Conservation (phyloP, 2,888 invertebrate species). For the Tenthredo scrophulariae region DNA sequence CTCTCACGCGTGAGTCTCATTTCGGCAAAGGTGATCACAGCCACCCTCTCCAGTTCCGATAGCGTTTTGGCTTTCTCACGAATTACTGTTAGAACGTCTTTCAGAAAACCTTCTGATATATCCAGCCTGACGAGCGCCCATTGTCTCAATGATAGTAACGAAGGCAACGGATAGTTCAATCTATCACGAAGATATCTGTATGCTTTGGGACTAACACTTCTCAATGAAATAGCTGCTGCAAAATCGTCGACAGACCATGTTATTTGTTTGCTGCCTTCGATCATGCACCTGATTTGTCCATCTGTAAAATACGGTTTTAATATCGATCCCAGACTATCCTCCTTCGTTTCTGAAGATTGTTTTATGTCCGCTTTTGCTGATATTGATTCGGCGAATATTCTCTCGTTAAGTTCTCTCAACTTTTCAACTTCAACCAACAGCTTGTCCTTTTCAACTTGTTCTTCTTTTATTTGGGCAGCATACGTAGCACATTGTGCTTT, state of each 20-base stretch:
- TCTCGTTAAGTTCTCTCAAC: background rate
- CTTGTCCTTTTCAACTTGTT: background rate
- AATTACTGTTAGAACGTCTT: slow-evolving; percentile 58
- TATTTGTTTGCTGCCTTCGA: background rate
- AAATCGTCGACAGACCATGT: slow-evolving; percentile 49
- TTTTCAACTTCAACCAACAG: background rate
- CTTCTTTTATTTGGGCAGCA: background rate
- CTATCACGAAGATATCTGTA: slow-evolving; percentile 42
- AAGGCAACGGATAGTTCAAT: slow-evolving; percentile 43
- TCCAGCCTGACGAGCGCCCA: slow-evolving; percentile 35
- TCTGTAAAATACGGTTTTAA: slow-evolving; percentile 29
- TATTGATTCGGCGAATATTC: background rate
- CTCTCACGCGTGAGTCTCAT: slow-evolving; percentile 38
- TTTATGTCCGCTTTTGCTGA: background rate
- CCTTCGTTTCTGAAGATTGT: too few species aligned
- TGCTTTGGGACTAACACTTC: slow-evolving; percentile 35
- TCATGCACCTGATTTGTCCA: slow-evolving; percentile 41
- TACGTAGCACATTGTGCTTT: background rate
- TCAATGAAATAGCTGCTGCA: slow-evolving; percentile 44
- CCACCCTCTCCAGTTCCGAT: slow-evolving; percentile 51
- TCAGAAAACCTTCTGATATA: slow-evolving; percentile 57
- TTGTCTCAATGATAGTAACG: slow-evolving; percentile 40
- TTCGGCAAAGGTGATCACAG: slow-evolving; percentile 61
- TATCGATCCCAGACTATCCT: background rate
- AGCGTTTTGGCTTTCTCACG: slow-evolving; percentile 55